Base-by-base conservation (phyloP, 2,888 invertebrate species). In the Ligdia adustata region DNA sequence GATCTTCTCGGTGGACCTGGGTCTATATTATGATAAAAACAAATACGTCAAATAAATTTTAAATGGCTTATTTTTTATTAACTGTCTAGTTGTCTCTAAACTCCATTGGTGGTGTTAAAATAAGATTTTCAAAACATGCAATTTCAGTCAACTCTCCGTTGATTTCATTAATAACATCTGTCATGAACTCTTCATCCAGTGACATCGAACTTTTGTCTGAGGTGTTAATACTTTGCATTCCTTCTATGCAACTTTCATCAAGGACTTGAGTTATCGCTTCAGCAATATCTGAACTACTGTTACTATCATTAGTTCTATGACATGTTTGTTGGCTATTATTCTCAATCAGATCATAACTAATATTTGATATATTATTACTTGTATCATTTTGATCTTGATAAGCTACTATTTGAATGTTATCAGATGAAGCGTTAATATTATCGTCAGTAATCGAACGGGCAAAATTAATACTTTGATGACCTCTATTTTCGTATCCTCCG, bases 191-290 rank as follows among this genome's bases (percentile, higher is more conserved):
- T 59, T 82, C 78, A 39, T 85, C 82, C 18, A 69, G 35, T 1
- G 79, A 79, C 53, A 70, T 72, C 6, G 52, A 37, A 35, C 64
- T 66, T 38, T 48, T 57, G 33, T 43, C 44, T 55, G 60, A 31
- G 53, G 47, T 53, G 42, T 53, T 37, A 38, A 64, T 62, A 6
- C 12, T 24, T 14, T 28, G 38, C 9, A 14, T 4, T 16, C 33
- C 27, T 35, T 64, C 57, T 9, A 52, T 29, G n/a, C 69, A 68
- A 56, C 55, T 71, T 52, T 81, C 76, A 58, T 75, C 75, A 33
- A 89, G 66, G 3, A 85, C 59, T 74, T 88, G 88, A 9, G 90
- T 90, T 14, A 73, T 41, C 5, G 83, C 85, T 51, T 81, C 79
- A 18, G 83, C 82, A 42, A 78, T 67, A 54, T 81, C 78, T 4